phyloP scores from a whole-genome alignment of 2,888 invertebrate species.

The Acleris laterana region DNA sequence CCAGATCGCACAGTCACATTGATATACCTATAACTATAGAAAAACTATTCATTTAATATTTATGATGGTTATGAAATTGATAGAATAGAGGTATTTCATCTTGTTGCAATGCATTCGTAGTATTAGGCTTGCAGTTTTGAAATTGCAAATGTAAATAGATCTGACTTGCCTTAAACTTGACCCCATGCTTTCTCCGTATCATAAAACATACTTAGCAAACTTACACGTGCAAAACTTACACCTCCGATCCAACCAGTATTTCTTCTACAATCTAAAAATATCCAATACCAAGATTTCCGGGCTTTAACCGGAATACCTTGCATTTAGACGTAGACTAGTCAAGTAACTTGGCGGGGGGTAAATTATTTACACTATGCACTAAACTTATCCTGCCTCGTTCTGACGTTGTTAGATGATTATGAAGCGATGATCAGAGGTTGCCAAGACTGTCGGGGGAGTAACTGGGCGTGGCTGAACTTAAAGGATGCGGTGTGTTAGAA shows the following conservation, averaged over 20 bases:
- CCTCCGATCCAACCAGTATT: not conserved
- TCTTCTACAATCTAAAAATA: not conserved
- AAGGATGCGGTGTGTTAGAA: not conserved
- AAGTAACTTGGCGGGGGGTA: conserved; percentile 1
- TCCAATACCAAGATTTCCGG: not conserved
- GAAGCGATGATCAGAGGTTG: conserved; percentile 4
- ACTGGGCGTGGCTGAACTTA: not conserved
- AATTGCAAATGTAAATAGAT: too few relatives aligned
- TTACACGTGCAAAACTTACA: too few relatives aligned
- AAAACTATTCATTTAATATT: too few relatives aligned
- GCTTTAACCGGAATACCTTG: conserved; percentile 2
- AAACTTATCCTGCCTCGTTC: conserved; percentile 1
- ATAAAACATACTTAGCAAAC: too few relatives aligned
- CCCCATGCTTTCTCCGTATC: too few relatives aligned
- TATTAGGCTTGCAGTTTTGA: too few relatives aligned
- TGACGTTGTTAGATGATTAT: conserved; percentile 2
- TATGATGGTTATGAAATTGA: too few relatives aligned
- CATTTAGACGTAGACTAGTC: conserved; percentile 5
- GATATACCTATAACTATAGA: too few relatives aligned
- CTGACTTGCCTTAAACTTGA: too few relatives aligned
- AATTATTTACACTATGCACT: conserved; percentile 8
- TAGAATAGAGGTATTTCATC: too few relatives aligned
- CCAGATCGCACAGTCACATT: too few relatives aligned
- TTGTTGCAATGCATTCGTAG: too few relatives aligned
- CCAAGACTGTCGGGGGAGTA: not conserved